Evolutionary conservation across 2,888 invertebrate species (phyloP).

Genomic region (Clanis bilineata): DNA sequence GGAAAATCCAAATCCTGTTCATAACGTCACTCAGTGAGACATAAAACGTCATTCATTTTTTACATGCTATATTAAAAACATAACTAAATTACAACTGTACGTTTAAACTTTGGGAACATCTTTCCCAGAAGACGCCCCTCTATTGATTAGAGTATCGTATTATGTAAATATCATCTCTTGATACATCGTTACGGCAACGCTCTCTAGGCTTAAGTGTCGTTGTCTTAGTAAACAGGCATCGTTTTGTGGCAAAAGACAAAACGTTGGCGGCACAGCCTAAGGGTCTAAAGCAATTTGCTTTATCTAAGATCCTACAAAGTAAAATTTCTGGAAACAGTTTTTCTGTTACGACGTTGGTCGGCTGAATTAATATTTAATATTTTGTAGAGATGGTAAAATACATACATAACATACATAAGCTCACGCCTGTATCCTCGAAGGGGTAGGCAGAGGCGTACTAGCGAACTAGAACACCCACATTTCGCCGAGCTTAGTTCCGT

Average conservation of each 20-base stretch:
- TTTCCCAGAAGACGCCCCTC: neutral
- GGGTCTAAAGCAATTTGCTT: conserved; percentile 5
- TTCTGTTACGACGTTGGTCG: neutral
- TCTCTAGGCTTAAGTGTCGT: neutral
- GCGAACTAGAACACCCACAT: no score
- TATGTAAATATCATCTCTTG: conserved; percentile 33
- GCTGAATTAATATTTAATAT: neutral
- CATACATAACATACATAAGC: no score
- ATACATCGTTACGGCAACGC: conserved; percentile 16
- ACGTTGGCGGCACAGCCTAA: neutral
- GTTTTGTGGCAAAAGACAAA: conserved; percentile 3
- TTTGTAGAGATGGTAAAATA: neutral
- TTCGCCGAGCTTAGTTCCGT: no score
- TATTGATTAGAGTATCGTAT: conserved; percentile 28
- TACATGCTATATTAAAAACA: neutral
- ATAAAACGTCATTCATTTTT: no score
- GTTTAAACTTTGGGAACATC: neutral
- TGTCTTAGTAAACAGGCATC: conserved; percentile 3
- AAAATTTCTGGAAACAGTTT: neutral
- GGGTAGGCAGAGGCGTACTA: no score
- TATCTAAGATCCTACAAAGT: neutral
- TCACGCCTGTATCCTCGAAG: no score
- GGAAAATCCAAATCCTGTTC: no score
- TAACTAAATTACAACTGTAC: neutral
- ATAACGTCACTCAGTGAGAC: no score